These are phyloP conservation scores for Cephalophus harveyi DNA, from an alignment of 2,113 vertebrate genomes.

Conservation along the genomic window DNA sequence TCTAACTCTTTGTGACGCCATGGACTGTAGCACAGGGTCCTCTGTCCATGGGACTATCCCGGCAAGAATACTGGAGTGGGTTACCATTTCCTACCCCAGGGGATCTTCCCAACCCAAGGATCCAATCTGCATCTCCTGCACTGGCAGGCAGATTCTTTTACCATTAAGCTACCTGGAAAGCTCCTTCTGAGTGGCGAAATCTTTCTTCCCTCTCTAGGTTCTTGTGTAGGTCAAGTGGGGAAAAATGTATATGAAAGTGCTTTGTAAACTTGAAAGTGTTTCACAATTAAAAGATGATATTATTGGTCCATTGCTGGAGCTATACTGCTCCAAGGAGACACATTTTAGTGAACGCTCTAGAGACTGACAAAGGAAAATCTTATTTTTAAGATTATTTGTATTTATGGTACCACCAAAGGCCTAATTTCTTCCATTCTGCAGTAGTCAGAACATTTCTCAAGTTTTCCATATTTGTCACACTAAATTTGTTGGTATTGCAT, in stretches of 20 bases:
- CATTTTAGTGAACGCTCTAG: not conserved
- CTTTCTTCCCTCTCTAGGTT: not conserved
- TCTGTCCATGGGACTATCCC: not conserved
- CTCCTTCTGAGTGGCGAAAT: not conserved
- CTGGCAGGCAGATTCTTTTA: not conserved
- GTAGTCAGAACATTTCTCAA: not conserved
- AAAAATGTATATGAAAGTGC: not conserved
- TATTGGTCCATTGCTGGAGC: not conserved
- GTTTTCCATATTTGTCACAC: not conserved
- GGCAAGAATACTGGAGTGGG: not conserved
- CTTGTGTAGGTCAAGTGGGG: not conserved
- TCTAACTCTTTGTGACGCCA: not conserved
- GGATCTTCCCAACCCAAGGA: not conserved
- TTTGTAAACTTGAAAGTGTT: not conserved
- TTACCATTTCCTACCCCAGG: not conserved
- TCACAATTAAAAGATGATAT: not conserved
- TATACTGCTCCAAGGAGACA: not conserved
- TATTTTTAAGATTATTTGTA: not conserved
- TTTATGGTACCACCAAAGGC: not conserved
- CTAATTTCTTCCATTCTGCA: not conserved
- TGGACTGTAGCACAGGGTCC: fast-evolving
- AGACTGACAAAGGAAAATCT: not conserved
- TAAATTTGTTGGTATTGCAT: not conserved
- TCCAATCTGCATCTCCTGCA: not conserved
- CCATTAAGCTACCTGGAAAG: not conserved